Evolutionary conservation across 2,113 vertebrate genomes (phyloP).

Genomic region (Conger conger): DNA sequence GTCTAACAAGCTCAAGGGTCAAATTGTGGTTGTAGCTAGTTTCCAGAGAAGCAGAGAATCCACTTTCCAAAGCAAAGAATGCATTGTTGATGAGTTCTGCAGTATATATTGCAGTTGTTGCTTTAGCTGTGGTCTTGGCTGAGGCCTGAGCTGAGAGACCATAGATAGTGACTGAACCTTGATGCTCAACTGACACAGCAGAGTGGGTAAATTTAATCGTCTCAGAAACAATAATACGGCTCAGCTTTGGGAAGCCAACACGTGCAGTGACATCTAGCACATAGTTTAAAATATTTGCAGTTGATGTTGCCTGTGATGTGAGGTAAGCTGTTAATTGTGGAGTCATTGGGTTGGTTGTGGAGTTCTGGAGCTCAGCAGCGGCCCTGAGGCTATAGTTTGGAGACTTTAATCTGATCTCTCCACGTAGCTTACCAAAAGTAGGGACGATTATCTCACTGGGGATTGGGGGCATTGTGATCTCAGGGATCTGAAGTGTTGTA

Average conservation of each 20-base stretch:
- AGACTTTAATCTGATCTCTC: slow-evolving; percentile 75
- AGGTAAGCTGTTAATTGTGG: slow-evolving; percentile 76
- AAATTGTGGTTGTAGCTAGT: slow-evolving; percentile 76
- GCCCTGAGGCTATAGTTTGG: slow-evolving; percentile 77
- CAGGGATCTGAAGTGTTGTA: slow-evolving; percentile 69
- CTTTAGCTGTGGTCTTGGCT: slow-evolving; percentile 69
- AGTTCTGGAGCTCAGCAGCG: slow-evolving; percentile 75
- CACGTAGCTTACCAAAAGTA: slow-evolving; percentile 81
- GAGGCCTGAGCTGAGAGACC: slow-evolving; percentile 64
- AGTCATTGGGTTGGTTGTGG: slow-evolving; percentile 62
- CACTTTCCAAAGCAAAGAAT: slow-evolving; percentile 64
- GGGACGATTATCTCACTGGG: slow-evolving; percentile 73
- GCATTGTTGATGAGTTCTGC: slow-evolving; percentile 69
- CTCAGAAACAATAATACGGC: slow-evolving; percentile 72
- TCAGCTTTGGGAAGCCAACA: slow-evolving; percentile 67
- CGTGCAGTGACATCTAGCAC: slow-evolving; percentile 72
- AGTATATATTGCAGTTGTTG: slow-evolving; percentile 67
- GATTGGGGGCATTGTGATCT: slow-evolving; percentile 75
- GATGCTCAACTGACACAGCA: slow-evolving; percentile 72
- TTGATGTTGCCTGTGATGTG: slow-evolving; percentile 72
- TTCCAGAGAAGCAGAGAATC: slow-evolving; percentile 67
- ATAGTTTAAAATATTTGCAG: slow-evolving; percentile 72
- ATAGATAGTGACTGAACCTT: slow-evolving; percentile 61
- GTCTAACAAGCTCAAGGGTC: slow-evolving; percentile 69
- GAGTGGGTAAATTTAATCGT: slow-evolving; percentile 71